Evolutionary conservation across 2,888 invertebrate genomes (phyloP).

Genomic region (Apamea crenata): DNA sequence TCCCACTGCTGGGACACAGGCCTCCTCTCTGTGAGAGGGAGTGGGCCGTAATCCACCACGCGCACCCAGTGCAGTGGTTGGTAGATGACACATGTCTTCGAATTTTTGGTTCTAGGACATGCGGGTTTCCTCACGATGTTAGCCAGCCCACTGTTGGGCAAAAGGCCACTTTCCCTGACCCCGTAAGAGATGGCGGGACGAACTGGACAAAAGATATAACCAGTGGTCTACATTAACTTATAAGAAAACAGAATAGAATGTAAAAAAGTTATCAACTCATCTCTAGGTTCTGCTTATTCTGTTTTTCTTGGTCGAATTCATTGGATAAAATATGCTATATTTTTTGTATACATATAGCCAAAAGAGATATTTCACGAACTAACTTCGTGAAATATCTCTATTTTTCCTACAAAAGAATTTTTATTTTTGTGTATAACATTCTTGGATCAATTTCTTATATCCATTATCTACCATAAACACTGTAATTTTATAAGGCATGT

Average conservation of each 20-base stretch:
- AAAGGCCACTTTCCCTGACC: too few species aligned
- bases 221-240: not conserved
- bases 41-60: too few species aligned
- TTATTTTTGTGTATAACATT: not conserved
- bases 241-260: not conserved
- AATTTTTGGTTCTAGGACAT: too few species aligned
- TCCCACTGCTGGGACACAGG: too few species aligned
- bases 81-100: too few species aligned
- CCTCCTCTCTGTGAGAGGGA: too few species aligned
- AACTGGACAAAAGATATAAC: not conserved
- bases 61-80: too few species aligned
- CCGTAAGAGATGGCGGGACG: not conserved
- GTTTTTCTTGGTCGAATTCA: not conserved
- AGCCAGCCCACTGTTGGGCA: too few species aligned
- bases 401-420: not conserved
- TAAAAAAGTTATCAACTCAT: not conserved
- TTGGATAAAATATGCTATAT: not conserved
- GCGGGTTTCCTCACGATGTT: too few species aligned
- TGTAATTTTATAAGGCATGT: constrained; percentile 22
- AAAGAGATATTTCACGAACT: too few species aligned
- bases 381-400: not conserved
- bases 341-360: not conserved
- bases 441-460: not conserved
- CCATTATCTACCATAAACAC: not conserved
- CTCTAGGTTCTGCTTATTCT: not conserved